A percentile compares a stretch with the other conserved stretches of the same genome.
These are phyloP conservation scores for Volucella inanis DNA, from an alignment of 2,888 invertebrate species.

Conservation along the genomic window DNA sequence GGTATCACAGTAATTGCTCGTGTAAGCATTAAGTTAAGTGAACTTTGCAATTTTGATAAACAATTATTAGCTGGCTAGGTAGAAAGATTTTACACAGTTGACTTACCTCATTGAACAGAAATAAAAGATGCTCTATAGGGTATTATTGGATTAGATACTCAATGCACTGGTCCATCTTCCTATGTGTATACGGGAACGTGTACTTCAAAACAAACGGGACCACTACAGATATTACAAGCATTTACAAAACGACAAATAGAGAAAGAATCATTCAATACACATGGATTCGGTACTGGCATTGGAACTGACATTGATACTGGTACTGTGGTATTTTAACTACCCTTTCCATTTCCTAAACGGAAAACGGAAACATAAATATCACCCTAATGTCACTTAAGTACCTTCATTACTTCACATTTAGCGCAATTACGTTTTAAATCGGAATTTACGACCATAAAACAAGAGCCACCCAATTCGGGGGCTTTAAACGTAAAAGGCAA, in stretches of 20 bases:
- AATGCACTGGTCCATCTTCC: not conserved
- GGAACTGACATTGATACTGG: not conserved
- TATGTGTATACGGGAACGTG: not conserved
- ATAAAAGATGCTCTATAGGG: conserved; percentile 13
- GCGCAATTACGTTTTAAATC: conserved; percentile 74
- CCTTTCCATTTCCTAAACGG: conserved; percentile 47
- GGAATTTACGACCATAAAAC: conserved; percentile 74
- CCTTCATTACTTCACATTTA: conserved; percentile 75
- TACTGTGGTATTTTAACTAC: not conserved
- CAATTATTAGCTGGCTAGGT: conserved; percentile 52
- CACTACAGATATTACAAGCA: not conserved
- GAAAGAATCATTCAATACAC: conserved; percentile 62
- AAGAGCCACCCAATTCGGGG: conserved; percentile 58
- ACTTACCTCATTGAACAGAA: conserved; percentile 46
- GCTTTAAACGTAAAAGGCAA: conserved; percentile 49
- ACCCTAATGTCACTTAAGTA: conserved; percentile 74
- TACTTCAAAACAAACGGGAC: not conserved
- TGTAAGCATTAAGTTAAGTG: conserved; percentile 68
- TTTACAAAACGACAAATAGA: not conserved
- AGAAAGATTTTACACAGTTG: conserved; percentile 37
- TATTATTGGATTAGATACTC: not conserved
- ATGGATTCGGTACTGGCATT: not conserved
- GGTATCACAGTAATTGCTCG: conserved; percentile 50
- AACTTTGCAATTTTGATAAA: conserved; percentile 74
- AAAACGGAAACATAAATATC: conserved; percentile 69